Evolutionary conservation across 1,140 invertebrate genomes (phyloP).

Genomic region (Caerostris darwini): DNA sequence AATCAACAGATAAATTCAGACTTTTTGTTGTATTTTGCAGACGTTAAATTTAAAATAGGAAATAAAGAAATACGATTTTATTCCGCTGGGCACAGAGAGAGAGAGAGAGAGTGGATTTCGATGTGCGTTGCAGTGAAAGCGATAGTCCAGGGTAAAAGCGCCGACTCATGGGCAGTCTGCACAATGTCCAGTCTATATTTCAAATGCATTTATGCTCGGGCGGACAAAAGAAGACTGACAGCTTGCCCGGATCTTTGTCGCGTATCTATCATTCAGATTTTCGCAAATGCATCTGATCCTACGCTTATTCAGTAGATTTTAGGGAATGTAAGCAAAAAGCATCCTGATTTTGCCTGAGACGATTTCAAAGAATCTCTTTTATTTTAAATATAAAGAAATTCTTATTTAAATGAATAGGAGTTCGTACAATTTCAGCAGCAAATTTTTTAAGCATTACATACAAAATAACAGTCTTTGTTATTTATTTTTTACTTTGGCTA

Average conservation of each 20-base stretch:
- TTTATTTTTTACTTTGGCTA: too few species aligned
- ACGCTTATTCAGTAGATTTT: background rate
- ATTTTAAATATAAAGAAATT: background rate
- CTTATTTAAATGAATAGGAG: too few species aligned
- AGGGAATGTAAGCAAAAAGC: background rate
- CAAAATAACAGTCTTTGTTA: too few species aligned
- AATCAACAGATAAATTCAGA: too few species aligned
- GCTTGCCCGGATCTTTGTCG: background rate
- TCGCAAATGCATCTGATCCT: background rate
- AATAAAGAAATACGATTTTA: too few species aligned
- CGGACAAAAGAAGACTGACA: constrained; percentile 56
- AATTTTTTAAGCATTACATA: too few species aligned
- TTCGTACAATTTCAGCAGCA: too few species aligned
- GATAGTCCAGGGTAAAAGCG: background rate
- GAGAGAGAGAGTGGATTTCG: background rate
- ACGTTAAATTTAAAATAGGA: too few species aligned
- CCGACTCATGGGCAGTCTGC: background rate
- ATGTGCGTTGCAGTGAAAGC: background rate
- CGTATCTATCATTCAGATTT: constrained; percentile 46
- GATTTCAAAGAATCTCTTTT: background rate
- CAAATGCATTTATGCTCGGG: constrained; percentile 70
- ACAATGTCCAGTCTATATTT: constrained; percentile 70
- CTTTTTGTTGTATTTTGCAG: too few species aligned
- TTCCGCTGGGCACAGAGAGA: too few species aligned
- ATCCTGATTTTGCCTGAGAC: background rate